A percentile compares a stretch with the other conserved stretches of the same genome.
Conservation (phyloP, 2,113 vertebrate species). For the Dascyllus trimaculatus region DNA sequence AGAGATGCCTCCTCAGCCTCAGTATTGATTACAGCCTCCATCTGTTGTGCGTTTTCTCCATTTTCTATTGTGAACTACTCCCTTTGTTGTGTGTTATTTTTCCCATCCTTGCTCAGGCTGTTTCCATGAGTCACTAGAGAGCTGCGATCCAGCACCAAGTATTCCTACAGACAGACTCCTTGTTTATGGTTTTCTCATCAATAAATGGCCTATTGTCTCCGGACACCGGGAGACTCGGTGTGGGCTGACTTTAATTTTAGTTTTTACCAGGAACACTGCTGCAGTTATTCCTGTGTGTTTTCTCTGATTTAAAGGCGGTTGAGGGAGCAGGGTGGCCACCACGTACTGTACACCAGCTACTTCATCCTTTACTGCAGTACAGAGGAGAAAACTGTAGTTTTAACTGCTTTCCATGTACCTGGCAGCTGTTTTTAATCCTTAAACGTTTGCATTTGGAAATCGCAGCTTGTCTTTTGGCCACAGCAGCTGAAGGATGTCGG, state of each 20-base stretch:
- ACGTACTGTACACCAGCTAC: not conserved
- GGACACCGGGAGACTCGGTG: constrained; percentile 21
- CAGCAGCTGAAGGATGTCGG: no score
- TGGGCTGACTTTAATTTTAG: constrained; percentile 14
- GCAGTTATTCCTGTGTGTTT: constrained; percentile 21
- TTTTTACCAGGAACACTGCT: constrained; percentile 33
- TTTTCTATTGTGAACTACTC: constrained; percentile 77
- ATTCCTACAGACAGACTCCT: constrained; percentile 64
- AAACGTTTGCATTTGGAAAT: no score
- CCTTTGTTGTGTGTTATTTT: constrained; percentile 79
- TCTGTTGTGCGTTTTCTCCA: constrained; percentile 77
- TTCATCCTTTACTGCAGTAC: not conserved
- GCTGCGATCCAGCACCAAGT: constrained; percentile 54
- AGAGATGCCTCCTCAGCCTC: constrained; percentile 57
- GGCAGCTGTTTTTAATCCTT: not conserved
- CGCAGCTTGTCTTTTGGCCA: no score
- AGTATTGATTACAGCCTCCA: constrained; percentile 79
- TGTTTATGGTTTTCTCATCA: constrained; percentile 76
- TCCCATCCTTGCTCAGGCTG: constrained; percentile 57
- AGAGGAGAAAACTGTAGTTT: not conserved
- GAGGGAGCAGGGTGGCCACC: not conserved
- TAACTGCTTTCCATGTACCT: not conserved
- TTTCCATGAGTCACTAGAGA: constrained; percentile 78
- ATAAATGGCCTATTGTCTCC: constrained; percentile 69
- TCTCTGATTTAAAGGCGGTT: not conserved